Evolutionary conservation across 2,113 vertebrate genomes (phyloP), one percentile per base, ranked within the genome.

Genomic region (Calyptomena viridis): DNA sequence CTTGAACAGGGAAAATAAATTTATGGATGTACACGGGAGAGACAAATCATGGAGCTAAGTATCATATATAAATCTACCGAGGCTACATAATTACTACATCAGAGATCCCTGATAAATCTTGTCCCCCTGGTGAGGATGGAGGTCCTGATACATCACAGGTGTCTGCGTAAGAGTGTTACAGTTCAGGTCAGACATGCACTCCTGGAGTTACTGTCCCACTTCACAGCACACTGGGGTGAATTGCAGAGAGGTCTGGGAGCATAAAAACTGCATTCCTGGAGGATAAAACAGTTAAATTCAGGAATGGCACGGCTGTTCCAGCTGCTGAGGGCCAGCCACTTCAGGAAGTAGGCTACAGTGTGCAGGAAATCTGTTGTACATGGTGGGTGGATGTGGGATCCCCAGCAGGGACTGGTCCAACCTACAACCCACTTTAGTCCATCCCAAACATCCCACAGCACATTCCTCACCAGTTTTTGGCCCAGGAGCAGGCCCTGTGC

Each of bases 371-470:
- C 33, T 52, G 52, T 1, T 24, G 13, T 3, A 22, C 5, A 0
- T 1, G 1, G 1, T 24, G 35, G 35, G 40, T 5, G 23, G 28
- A 19, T 25, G 24, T 27, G 3, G 1, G 10, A 28, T 33, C 50
- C n/a, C 24, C 53, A 59, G 25, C 40, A 64, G 12, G n/a, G 59
- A 19, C 37, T 39, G 14, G 8, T 81, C 56, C 44, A 47, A 3
- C 21, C 18, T 15, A 12, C 23, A 33, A 8, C 3, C 13, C 6
- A 6, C 37, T 14, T n/a, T 0, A 30, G 37, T 17, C 25, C 22
- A 22, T 1, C 12, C 19, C 33, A 17, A 62, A 73, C n/a, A 16
- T 16, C 24, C 37, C 18, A 16, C 22, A 9, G 24, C 0, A 0
- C 9, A 9, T 12, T 55, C 20, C 60, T 47, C 0, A 0, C 52